Evolutionary conservation across 2,113 vertebrate species (phyloP), one percentile per base, ranked within the genome.

Genomic region (Podocnemis expansa): DNA sequence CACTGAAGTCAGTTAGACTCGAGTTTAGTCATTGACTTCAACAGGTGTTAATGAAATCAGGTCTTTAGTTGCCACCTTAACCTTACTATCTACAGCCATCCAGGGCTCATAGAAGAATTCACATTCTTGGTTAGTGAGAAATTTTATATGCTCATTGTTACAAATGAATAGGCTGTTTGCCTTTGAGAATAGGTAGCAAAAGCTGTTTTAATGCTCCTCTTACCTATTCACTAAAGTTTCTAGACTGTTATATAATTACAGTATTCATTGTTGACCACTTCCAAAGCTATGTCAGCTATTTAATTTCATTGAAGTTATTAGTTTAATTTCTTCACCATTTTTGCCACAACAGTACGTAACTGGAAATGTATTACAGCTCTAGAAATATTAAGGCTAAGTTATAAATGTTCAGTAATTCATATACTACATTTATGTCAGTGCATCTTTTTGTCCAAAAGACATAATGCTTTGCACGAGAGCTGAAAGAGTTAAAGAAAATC

Each of bases 401-500:
- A 86, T 52, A 85, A 83, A 54, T 87, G 54, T 31, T 78, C 10
- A 76, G 13, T 45, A 76, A 45, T 41, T 43, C 38, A 76, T 24
- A 45, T 11, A 14, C 41, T 45, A 25, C 41, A 45, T 76, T 76
- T 76, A 27, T 76, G 24, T 76, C 73, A 43, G 13, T 29, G 13
- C n/a, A 45, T 12, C n/a, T 38, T 75, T 12, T 75, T 75, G 41
- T 75, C 41, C 41, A 76, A 45, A 90, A 76, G 43, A 1, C 0
- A 43, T 1, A 1, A 25, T 6, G 21, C 45, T 89, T 82, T 93
- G 47, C 6, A 54, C 82, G 4, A 83, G 38, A 82, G 58, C 58
- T 16, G 78, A 94, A 97, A 92, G 89, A 82, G 95, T 98, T 98
- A 98, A 98, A 83, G 96, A 82, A 13, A 97, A 88, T 47, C 78